Percentiles rank a stretch among this genome's conserved stretches.
Conservation (phyloP, 53 echinoderm and acorn worm species). For the Arbacia lixula region DNA sequence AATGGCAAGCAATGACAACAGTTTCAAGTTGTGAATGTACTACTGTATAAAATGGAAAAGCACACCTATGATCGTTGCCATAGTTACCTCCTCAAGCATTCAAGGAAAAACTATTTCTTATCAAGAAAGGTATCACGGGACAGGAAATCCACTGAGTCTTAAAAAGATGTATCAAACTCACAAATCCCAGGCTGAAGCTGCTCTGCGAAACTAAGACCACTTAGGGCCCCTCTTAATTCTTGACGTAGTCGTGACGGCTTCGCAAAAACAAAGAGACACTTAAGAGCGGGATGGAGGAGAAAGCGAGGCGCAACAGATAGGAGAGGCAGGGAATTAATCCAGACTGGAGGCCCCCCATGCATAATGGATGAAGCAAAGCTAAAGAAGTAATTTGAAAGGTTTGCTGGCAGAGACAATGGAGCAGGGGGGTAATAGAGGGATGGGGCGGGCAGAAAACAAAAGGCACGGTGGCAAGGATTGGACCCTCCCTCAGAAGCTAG, state of each 20-base stretch:
- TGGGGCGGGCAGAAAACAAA: constrained; percentile 14
- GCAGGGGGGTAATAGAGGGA: constrained; percentile 4
- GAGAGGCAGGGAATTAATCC: constrained; percentile 34
- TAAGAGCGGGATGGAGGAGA: constrained; percentile 1
- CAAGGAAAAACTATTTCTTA: too few species aligned
- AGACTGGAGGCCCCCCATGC: constrained; percentile 20
- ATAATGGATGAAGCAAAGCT: constrained; percentile 40
- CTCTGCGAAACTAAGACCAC: constrained; percentile 17
- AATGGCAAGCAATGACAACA: too few species aligned
- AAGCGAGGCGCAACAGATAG: background rate
- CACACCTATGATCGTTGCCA: too few species aligned
- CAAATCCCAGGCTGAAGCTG: background rate
- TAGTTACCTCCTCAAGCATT: too few species aligned
- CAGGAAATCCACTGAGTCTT: too few species aligned
- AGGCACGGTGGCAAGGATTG: background rate
- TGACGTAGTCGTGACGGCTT: constrained; percentile 32
- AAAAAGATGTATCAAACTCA: constrained; percentile 11
- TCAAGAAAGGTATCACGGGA: too few species aligned
- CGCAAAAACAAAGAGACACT: constrained; percentile 10
- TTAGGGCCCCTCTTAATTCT: constrained; percentile 24
- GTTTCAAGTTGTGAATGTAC: too few species aligned
- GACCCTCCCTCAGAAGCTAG: background rate
- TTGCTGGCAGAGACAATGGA: constrained; percentile 31
- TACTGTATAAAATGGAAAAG: too few species aligned
- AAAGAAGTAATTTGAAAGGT: constrained; percentile 46